Conservation (phyloP, 2,113 vertebrate genomes). For the Crotalus helleri region DNA sequence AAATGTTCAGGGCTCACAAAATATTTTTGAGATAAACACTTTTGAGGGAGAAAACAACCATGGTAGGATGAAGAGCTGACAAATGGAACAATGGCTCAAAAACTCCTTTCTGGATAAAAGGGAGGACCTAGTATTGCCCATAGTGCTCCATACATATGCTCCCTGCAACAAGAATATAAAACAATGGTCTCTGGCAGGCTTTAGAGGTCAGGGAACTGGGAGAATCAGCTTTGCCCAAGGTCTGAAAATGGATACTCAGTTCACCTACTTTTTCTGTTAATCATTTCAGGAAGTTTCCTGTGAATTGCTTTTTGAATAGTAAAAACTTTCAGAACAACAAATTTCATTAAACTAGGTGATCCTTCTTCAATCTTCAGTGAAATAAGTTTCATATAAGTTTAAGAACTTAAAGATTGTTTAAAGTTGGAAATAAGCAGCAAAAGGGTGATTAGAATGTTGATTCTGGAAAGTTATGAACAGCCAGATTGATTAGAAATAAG, state of each 20-base stretch:
- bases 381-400: neutral
- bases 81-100: neutral
- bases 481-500: neutral
- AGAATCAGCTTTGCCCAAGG: neutral
- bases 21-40: conserved; percentile 47
- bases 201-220: neutral
- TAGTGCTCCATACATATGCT: neutral
- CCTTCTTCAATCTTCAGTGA: neutral
- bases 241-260: neutral
- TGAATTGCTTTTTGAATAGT: neutral
- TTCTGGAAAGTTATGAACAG: neutral
- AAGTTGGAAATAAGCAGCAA: neutral
- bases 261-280: neutral
- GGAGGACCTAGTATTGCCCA: neutral
- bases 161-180: neutral
- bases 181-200: neutral
- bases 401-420: neutral
- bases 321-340: neutral
- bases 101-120: neutral
- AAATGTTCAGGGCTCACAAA: conserved; percentile 56
- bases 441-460: neutral
- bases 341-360: neutral
- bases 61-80: neutral
- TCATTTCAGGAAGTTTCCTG: neutral
- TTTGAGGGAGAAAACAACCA: neutral